Evolutionary conservation across 1,140 invertebrate species (phyloP).

Genomic region (Muscidifurax raptorellus): DNA sequence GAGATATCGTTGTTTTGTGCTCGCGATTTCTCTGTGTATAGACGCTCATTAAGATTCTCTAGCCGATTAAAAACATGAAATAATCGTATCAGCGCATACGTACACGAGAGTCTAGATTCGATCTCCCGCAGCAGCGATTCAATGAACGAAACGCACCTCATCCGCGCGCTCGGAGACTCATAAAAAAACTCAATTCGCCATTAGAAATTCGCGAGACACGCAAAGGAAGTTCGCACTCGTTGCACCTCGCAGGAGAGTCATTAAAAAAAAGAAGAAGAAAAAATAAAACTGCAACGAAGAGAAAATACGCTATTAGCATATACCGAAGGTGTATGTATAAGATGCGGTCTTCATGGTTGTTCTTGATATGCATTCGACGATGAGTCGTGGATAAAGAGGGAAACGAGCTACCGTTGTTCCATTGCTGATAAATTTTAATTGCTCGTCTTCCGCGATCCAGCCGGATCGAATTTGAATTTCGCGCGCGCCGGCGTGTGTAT

Average conservation of each 20-base stretch:
- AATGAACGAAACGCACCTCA: conserved; percentile 28
- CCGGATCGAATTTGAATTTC: conserved; percentile 29
- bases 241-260: conserved; percentile 28
- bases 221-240: conserved; percentile 48
- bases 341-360: neutral
- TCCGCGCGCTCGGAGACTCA: neutral
- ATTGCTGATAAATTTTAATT: conserved; percentile 47
- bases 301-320: conserved; percentile 35
- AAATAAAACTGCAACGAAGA: conserved; percentile 8
- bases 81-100: conserved; percentile 15
- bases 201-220: conserved; percentile 46
- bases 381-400: neutral
- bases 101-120: neutral
- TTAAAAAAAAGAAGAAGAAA: conserved; percentile 4
- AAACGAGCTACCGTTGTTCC: neutral
- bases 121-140: conserved; percentile 8
- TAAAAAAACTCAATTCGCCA: conserved; percentile 39
- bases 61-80: neutral
- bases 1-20: too few species aligned
- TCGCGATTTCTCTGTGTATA: neutral
- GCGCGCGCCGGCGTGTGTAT: neutral
- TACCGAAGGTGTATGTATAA: neutral
- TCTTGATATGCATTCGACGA: neutral
- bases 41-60: neutral
- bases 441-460: conserved; percentile 9